Conservation (phyloP, 2,888 invertebrate genomes). For the Ophonus ardosiacus region DNA sequence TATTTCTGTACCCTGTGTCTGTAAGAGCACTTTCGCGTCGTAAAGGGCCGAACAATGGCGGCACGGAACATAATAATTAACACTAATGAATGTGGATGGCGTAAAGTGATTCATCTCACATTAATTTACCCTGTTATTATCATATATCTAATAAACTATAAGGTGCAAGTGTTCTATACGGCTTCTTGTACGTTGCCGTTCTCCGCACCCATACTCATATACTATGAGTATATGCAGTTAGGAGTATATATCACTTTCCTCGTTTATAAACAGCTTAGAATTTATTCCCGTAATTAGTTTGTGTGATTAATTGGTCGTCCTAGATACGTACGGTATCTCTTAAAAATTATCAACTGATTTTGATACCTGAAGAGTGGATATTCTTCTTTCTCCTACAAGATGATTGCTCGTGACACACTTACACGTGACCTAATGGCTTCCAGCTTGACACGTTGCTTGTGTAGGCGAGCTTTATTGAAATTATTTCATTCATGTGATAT, state of each 20-base stretch:
- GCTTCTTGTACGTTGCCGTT: background rate
- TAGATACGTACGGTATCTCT: slow-evolving; percentile 6
- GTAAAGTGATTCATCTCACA: slow-evolving; percentile 58
- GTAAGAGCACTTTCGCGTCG: background rate
- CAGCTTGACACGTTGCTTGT: background rate
- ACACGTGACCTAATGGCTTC: slow-evolving; percentile 23
- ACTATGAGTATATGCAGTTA: background rate
- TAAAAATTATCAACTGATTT: background rate
- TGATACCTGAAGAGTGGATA: background rate
- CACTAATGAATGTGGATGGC: slow-evolving; percentile 55
- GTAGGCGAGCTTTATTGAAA: slow-evolving; percentile 39
- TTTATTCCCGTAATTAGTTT: slow-evolving; percentile 28
- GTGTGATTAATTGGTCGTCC: slow-evolving; percentile 11
- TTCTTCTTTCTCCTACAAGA: slow-evolving; percentile 10
- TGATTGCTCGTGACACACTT: slow-evolving; percentile 29
- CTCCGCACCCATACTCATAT: background rate
- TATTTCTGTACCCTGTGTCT: background rate
- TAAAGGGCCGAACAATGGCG: slow-evolving; percentile 18
- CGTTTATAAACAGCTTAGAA: slow-evolving; percentile 1
- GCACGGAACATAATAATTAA: slow-evolving; percentile 40
- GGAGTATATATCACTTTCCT: slow-evolving; percentile 27
- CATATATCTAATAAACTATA: slow-evolving; percentile 49
- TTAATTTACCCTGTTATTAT: slow-evolving; percentile 57
- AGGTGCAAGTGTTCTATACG: slow-evolving; percentile 17
- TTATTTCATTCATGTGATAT: slow-evolving; percentile 43